Base-by-base conservation (phyloP, 2,888 invertebrate species). In the Amiota communis region DNA sequence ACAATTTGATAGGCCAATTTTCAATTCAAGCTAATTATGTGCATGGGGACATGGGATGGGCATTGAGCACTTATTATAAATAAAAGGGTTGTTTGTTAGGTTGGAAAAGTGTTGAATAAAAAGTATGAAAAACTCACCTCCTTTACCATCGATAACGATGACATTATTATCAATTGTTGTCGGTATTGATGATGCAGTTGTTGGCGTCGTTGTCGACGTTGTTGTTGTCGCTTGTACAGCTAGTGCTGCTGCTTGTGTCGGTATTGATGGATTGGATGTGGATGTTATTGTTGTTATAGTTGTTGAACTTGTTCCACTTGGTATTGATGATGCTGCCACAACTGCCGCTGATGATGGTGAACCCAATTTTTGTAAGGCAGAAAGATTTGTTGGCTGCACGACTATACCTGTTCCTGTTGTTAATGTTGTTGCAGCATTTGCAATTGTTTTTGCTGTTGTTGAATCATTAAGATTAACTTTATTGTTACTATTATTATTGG, bases 101-200 rank as follows among this genome's bases (percentile, higher is more conserved):
- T n/a, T n/a, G n/a, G n/a, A n/a, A n/a, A n/a, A n/a, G n/a, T n/a
- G n/a, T n/a, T n/a, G n/a, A n/a, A n/a, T n/a, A 4, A 61, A 17
- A 64, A 64, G 17, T 64, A 47, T 36, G 6, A n/a, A 36, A 11
- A 1, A 36, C 23, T 46, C 63, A 36, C 12, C 12, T 92, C 93
- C 92, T 90, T 92, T 92, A 75, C 88, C 85, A 82, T 92, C 92
- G 75, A 89, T 81, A 71, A 88, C 81, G 67, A 90, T 90, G 75
- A 79, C 79, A 69, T 87, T 83, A 49, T 12, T 47, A 47, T 12
- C 46, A 36, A 15, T 36, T n/a, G 56, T 53, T 53, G 23, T 23
- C 23, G 13, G 2, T 36, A 6, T 36, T 36, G 36, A 4, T 36
- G 56, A 53, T 47, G 46, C 11, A 2, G 59, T 59, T 64, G 12